Evolutionary conservation across 2,797 vertebrate species (phyloP).

Genomic region (Chlorospingus flavigularis): DNA sequence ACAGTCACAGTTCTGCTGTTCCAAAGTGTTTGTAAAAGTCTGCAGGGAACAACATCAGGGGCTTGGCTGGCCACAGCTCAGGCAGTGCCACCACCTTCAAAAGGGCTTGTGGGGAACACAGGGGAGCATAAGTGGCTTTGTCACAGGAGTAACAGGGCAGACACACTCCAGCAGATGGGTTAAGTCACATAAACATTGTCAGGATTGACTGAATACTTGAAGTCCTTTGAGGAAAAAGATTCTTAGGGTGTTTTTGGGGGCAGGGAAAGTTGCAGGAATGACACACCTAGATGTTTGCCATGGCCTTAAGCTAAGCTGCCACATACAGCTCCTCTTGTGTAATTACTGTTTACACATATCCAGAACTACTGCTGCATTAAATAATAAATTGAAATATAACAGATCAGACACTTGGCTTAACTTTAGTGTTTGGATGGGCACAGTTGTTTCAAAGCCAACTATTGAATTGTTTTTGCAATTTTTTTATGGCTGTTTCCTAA

Average conservation of each 20-base stretch:
- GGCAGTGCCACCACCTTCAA: neutral
- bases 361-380: neutral
- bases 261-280: neutral
- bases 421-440: neutral
- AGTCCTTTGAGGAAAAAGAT: neutral
- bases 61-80: neutral
- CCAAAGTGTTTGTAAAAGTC: neutral
- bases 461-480: rapidly evolving
- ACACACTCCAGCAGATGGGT: neutral
- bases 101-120: neutral
- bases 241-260: neutral
- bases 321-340: neutral
- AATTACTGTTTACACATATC: neutral
- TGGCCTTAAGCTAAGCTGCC: neutral
- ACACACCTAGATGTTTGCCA: neutral
- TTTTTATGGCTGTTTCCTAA: neutral
- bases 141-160: neutral
- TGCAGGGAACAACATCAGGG: neutral
- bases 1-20: rapidly evolving
- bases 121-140: neutral
- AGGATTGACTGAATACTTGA: neutral
- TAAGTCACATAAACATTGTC: neutral
- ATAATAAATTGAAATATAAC: neutral
- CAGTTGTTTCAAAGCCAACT: neutral
- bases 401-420: neutral